phyloP scores from a whole-genome alignment of 2,888 invertebrate species.

The Hirtodrosophila trivittata region DNA sequence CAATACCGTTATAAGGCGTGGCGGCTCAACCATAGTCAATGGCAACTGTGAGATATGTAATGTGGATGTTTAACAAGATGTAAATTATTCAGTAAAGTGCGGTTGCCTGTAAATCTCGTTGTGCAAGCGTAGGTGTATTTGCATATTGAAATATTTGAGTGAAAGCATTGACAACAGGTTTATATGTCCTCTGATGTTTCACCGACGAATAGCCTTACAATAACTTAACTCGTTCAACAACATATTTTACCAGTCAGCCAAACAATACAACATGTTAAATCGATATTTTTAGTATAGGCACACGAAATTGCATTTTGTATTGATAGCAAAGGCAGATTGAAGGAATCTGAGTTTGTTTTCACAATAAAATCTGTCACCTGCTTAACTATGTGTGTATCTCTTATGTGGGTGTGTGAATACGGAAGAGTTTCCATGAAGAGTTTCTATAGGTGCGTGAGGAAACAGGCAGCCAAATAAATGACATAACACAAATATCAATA shows the following conservation, averaged over 20 bases:
- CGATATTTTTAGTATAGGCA: background rate
- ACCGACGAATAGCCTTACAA: too few species aligned
- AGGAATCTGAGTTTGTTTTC: background rate
- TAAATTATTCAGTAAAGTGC: slow-evolving; percentile 1
- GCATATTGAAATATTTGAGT: background rate
- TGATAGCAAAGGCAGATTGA: slow-evolving; percentile 7
- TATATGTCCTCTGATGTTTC: too few species aligned
- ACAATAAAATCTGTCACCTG: slow-evolving; percentile 5
- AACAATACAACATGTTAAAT: too few species aligned
- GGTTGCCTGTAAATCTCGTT: background rate
- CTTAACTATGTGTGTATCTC: too few species aligned
- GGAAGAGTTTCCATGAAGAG: slow-evolving; percentile 1
- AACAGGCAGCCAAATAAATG: slow-evolving; percentile 5
- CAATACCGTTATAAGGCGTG: slow-evolving; percentile 36
- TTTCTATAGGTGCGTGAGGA: background rate
- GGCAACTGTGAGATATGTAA: slow-evolving; percentile 57
- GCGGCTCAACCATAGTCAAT: slow-evolving; percentile 56
- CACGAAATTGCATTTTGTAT: slow-evolving; percentile 20
- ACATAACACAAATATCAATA: slow-evolving; percentile 5
- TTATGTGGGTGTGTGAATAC: slow-evolving; percentile 1
- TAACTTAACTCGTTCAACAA: too few species aligned
- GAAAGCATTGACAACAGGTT: background rate
- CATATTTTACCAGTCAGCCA: too few species aligned
- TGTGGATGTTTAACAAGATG: slow-evolving; percentile 44
- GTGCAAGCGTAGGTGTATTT: background rate